Conservation (phyloP, 2,113 vertebrate genomes). For the Mobula hypostoma region DNA sequence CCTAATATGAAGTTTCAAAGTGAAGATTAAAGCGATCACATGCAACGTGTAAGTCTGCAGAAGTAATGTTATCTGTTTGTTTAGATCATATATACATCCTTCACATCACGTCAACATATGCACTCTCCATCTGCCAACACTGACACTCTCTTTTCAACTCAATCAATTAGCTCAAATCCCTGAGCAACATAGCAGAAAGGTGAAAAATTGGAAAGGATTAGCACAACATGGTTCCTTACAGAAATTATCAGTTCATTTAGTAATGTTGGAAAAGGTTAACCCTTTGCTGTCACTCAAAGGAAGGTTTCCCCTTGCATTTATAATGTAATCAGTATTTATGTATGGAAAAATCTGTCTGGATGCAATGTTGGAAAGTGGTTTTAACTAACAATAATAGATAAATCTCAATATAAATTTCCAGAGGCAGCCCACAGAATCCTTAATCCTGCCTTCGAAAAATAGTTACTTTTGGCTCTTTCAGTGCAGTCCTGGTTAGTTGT, state of each 20-base stretch:
- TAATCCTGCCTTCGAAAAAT: neutral
- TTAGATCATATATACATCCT: neutral
- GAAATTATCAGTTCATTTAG: slow-evolving; percentile 12
- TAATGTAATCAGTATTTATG: neutral
- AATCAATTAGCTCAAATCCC: slow-evolving; percentile 33
- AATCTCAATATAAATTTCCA: neutral
- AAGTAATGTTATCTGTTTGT: neutral
- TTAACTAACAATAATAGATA: neutral
- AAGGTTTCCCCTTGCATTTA: neutral
- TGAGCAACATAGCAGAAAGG: slow-evolving; percentile 22
- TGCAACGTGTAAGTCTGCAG: neutral
- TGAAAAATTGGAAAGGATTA: slow-evolving; percentile 31
- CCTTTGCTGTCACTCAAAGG: neutral
- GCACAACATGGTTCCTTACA: slow-evolving; percentile 13
- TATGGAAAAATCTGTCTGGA: neutral
- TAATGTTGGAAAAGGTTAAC: neutral
- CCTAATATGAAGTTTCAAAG: neutral
- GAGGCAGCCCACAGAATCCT: neutral
- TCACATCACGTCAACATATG: neutral
- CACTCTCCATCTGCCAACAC: slow-evolving; percentile 25
- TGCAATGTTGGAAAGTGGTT: neutral
- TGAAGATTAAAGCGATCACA: neutral
- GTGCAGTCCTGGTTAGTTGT: neutral
- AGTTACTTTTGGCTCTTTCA: neutral
- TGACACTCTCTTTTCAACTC: slow-evolving; percentile 14